Evolutionary conservation across 2,888 invertebrate genomes (phyloP), one percentile per base, ranked within the genome.

Genomic region (Dioctria rufipes): DNA sequence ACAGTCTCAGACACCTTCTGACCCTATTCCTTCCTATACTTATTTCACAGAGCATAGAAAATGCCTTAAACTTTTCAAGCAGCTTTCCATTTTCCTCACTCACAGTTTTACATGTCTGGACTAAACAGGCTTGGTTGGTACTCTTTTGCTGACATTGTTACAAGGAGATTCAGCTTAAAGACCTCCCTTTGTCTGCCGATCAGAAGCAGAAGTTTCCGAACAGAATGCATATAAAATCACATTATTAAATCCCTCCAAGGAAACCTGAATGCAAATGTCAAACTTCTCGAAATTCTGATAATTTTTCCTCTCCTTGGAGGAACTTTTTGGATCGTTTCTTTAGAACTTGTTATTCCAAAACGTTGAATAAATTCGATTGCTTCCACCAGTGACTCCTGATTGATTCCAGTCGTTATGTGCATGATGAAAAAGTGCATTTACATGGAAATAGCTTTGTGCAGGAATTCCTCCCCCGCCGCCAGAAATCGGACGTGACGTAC

Each of bases 321-420:
- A 75, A 61, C 42, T 61, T 67, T 77, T 49, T 37, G 77, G 63
- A 63, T 63, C 77, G 51, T 49, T 71, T n/a, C 69, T 40, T 51
- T 37, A 58, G 49, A 77, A 63, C 46, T 63, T 77, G 61, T 77
- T 77, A 77, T 77, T 77, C 77, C 63, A 46, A 77, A 63, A 77
- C 49, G 61, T 77, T 63, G 63, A 77, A 77, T 77, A 77, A 63
- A 77, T 77, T 77, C 77, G 49, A 73, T 73, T 73, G 77, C 63
- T 46, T 77, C 77, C 43, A 77, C 63, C 77, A 63, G 37, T 46
- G 49, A 63, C 37, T 77, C 77, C 77, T 77, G 77, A 77, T 77
- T 77, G 77, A 77, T 77, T 77, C 63, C 66, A 39, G 11, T 49
- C 77, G 77, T 61, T 77, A 61, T 11, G 49, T 43, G 63, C 11